Conservation (phyloP, 1,140 invertebrate species). For the Brachionus koreanus region DNA sequence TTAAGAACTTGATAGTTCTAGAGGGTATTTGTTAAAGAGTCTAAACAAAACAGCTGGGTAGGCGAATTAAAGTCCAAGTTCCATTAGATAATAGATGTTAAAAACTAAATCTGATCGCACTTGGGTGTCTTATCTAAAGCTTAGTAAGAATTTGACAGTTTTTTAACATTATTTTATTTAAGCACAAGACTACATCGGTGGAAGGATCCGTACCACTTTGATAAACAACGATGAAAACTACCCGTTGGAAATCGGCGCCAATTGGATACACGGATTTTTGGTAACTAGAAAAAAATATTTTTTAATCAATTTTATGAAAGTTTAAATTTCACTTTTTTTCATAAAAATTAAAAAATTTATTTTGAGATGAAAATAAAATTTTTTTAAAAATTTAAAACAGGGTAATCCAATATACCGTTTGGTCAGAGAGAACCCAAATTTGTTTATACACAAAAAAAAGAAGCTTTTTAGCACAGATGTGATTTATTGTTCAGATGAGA, state of each 20-base stretch:
- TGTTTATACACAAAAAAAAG: conserved; percentile 32
- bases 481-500: conserved; percentile 32
- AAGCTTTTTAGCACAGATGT: conserved; percentile 2
- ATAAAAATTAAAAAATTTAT: neutral
- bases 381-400: neutral
- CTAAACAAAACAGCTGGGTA: conserved; percentile 28
- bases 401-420: conserved; percentile 34
- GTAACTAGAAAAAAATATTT: conserved; percentile 44
- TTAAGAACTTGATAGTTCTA: conserved; percentile 3
- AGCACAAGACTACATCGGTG: conserved; percentile 32
- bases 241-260: conserved; percentile 52
- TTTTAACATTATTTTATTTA: neutral
- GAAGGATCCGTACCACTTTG: conserved; percentile 19
- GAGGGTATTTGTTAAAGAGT: conserved; percentile 25
- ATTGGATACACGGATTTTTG: conserved; percentile 59
- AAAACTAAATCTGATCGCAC: conserved; percentile 5
- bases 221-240: conserved; percentile 6
- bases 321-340: neutral
- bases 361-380: neutral
- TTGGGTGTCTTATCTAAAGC: conserved; percentile 36
- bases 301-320: neutral
- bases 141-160: neutral
- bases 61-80: conserved; percentile 20
- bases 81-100: neutral
- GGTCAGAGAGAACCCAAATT: conserved; percentile 10